A percentile compares a stretch with the other conserved stretches of the same genome.
phyloP scores from a whole-genome alignment of 2,797 vertebrate genomes.

The Neosilurus hyrtlii region DNA sequence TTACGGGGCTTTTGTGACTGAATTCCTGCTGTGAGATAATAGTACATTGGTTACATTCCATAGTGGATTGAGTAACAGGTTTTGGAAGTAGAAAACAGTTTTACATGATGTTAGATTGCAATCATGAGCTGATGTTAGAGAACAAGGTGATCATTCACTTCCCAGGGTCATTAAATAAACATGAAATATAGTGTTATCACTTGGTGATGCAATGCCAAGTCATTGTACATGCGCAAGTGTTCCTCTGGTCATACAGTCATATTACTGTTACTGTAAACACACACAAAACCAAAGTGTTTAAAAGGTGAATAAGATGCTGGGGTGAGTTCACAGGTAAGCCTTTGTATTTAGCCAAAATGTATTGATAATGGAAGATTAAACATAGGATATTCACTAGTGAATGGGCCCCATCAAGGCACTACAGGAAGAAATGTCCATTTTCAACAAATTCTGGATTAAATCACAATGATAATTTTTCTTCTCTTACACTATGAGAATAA shows the following conservation, averaged over 20 bases:
- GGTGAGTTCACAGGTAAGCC: too few species aligned
- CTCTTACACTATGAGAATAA: background rate
- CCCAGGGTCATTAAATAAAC: too few species aligned
- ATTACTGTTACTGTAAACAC: too few species aligned
- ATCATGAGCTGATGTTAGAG: background rate
- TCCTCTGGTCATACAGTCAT: too few species aligned
- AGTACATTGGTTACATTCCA: slow-evolving; percentile 54
- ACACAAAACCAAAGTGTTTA: too few species aligned
- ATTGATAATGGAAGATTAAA: too few species aligned
- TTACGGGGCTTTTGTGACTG: slow-evolving; percentile 59
- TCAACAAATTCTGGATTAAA: background rate
- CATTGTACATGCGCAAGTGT: too few species aligned
- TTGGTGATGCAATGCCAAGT: too few species aligned
- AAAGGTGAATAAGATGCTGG: too few species aligned
- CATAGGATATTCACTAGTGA: too few species aligned
- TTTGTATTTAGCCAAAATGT: too few species aligned
- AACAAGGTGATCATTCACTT: background rate
- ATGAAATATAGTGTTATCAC: too few species aligned
- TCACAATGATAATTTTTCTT: background rate
- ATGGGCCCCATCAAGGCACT: background rate
- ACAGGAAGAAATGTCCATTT: background rate
- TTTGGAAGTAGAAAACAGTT: background rate
- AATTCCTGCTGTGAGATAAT: slow-evolving; percentile 58
- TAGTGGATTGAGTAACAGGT: slow-evolving; percentile 25
- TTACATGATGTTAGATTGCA: background rate